A percentile compares a stretch with the other conserved stretches of the same genome.
phyloP scores from a whole-genome alignment of 2,797 vertebrate species.

The Emys orbicularis region DNA sequence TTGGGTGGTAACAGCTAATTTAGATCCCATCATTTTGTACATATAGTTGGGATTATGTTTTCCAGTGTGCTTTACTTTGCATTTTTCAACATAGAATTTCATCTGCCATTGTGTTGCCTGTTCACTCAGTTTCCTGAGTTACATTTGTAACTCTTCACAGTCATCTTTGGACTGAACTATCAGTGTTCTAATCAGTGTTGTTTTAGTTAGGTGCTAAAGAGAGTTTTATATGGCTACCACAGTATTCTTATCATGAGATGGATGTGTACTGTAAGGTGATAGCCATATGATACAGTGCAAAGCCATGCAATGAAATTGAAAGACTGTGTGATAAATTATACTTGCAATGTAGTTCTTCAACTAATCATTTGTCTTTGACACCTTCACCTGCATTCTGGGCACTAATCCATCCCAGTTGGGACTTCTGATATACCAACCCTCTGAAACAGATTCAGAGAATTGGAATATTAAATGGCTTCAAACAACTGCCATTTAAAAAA shows the following conservation, averaged over 20 bases:
- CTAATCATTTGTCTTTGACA: conserved; percentile 58
- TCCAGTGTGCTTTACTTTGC: too few relatives aligned
- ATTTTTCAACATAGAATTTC: too few relatives aligned
- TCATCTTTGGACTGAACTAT: too few relatives aligned
- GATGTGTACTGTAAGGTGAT: conserved; percentile 26
- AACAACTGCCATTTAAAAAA: conserved; percentile 65
- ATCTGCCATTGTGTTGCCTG: too few relatives aligned
- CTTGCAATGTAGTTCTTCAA: neutral
- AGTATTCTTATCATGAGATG: neutral
- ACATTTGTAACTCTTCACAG: too few relatives aligned
- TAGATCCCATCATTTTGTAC: too few relatives aligned
- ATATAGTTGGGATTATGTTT: too few relatives aligned
- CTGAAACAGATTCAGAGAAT: neutral
- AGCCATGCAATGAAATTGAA: neutral
- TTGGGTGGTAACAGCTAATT: too few relatives aligned
- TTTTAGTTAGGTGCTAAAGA: neutral
- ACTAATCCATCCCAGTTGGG: conserved; percentile 56
- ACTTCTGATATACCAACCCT: conserved; percentile 31
- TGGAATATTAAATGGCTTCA: neutral
- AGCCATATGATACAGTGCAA: conserved; percentile 27
- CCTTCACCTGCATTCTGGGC: conserved; percentile 55
- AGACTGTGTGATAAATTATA: neutral
- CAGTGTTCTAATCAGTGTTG: neutral
- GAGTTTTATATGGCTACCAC: neutral
- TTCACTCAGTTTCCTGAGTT: too few relatives aligned